These are phyloP conservation scores for Drosophila ficusphila DNA, from an alignment of 1,140 invertebrate species.

Conservation along the genomic window DNA sequence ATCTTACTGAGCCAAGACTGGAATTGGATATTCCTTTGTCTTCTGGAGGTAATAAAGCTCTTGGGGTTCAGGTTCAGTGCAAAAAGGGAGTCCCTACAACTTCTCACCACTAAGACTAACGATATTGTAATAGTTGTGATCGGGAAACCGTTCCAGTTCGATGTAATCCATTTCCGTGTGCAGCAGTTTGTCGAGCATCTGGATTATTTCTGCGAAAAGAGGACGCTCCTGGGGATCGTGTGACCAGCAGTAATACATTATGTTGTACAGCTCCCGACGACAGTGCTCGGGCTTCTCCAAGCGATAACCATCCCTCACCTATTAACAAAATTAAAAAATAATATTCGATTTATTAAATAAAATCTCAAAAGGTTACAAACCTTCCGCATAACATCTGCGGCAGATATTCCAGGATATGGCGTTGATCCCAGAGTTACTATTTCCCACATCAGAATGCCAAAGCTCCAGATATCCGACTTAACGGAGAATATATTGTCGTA, in stretches of 20 bases:
- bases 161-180: constrained; percentile 96
- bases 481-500: constrained; percentile 96
- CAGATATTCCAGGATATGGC: constrained; percentile 94
- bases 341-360: neutral
- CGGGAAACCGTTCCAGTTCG: constrained; percentile 95
- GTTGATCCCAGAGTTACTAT: constrained; percentile 96
- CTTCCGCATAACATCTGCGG: constrained; percentile 92
- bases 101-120: constrained; percentile 94
- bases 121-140: constrained; percentile 97
- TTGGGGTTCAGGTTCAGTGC: constrained; percentile 56
- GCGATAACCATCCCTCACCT: constrained; percentile 93
- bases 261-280: constrained; percentile 94
- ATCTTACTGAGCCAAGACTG: constrained; percentile 14
- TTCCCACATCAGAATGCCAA: constrained; percentile 96
- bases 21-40: constrained; percentile 5
- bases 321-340: neutral
- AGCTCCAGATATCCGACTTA: constrained; percentile 97
- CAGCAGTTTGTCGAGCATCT: constrained; percentile 91
- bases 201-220: constrained; percentile 91
- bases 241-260: constrained; percentile 97
- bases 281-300: constrained; percentile 96
- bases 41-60: constrained; percentile 55
- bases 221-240: constrained; percentile 91
- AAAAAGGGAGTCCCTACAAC: constrained; percentile 84
- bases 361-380: constrained; percentile 69